Evolutionary conservation across 1,140 invertebrate genomes (phyloP), one percentile per base, ranked within the genome.

Genomic region (Trigoniulus corallinus): DNA sequence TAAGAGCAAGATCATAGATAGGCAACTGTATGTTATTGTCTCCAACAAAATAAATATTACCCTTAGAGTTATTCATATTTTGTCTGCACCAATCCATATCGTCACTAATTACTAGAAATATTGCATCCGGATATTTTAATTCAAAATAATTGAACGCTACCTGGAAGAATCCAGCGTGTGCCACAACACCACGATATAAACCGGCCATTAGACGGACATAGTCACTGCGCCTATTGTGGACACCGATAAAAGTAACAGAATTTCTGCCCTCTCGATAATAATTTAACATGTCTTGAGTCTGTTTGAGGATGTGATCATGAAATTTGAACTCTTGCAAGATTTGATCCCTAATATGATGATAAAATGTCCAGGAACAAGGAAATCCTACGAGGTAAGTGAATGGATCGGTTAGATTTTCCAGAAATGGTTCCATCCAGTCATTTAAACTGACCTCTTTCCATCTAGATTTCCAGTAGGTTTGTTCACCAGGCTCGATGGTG

Each of bases 21-120:
- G 10, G 39, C 52, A 1, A 55, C 43, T 40, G 66, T 49, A 1
- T 62, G 52, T 12, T 64, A 62, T 25, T 66, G 34, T 48, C 66
- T 64, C 56, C 73, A 62, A n/a, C 72, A 73, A 2, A 74, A 70
- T 39, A 18, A 39, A 39, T n/a, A n/a, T n/a, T n/a, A n/a, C n/a
- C n/a, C n/a, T n/a, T n/a, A n/a, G n/a, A n/a, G n/a, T n/a, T n/a
- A 24, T 66, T 66, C 40, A 52, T 62, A n/a, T 65, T 62, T 15
- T 62, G 55, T 40, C 68, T 67, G 60, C 76, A 78, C 76, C 76
- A 78, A 2, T 51, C 55, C 40, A 76, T 72, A 57, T 77, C 77
- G 58, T 79, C 77, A 58, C 76, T 78, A 27, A 75, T 68, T 2
- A 78, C 67, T 22, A 78, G 57, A 58, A 79, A 79, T n/a, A n/a